These are phyloP conservation scores for Epinotia bilunana DNA, from an alignment of 2,888 invertebrate species.

Conservation along the genomic window DNA sequence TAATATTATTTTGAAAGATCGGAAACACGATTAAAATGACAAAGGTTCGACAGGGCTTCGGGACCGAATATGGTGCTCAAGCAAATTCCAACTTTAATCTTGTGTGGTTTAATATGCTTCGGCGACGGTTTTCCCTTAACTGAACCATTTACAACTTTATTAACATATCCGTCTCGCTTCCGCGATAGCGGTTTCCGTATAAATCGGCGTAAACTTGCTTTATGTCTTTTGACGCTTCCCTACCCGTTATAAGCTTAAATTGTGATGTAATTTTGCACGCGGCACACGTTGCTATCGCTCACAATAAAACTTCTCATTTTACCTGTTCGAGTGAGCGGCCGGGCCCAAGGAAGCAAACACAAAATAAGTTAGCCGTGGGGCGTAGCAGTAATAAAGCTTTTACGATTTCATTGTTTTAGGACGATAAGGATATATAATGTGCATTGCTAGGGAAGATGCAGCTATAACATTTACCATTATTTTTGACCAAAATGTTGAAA, in stretches of 20 bases:
- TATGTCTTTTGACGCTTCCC: constrained; percentile 60
- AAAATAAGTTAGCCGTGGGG: constrained; percentile 21
- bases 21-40: constrained; percentile 83
- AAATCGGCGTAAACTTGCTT: constrained; percentile 58
- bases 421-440: not conserved
- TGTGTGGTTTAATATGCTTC: constrained; percentile 56
- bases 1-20: constrained; percentile 83
- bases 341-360: constrained; percentile 12
- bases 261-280: constrained; percentile 53
- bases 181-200: constrained; percentile 58
- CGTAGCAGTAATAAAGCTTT: constrained; percentile 9
- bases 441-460: too few species aligned
- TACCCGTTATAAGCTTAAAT: constrained; percentile 59
- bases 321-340: constrained; percentile 23
- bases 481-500: too few species aligned
- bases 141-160: constrained; percentile 66
- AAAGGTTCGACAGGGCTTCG: constrained; percentile 81
- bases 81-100: constrained; percentile 67
- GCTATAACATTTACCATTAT: too few species aligned
- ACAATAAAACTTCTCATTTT: constrained; percentile 32
- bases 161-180: constrained; percentile 66
- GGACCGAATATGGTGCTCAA: constrained; percentile 57
- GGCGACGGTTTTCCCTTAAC: constrained; percentile 57
- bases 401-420: constrained; percentile 16
- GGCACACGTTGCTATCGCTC: constrained; percentile 50